Conservation (phyloP, 92 coral and sea anemone species). For the Epizoanthus stellaris region DNA sequence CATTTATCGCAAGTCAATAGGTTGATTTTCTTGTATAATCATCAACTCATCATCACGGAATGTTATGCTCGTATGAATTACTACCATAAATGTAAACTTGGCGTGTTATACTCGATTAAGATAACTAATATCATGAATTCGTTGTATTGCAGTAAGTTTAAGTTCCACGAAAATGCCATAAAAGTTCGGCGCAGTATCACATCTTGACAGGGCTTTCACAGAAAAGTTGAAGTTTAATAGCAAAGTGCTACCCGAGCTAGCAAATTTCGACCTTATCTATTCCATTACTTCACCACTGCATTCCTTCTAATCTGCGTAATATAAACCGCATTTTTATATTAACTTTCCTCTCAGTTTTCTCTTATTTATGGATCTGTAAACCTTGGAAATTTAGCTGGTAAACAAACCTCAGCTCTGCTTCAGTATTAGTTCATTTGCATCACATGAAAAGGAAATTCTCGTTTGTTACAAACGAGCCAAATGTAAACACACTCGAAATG, state of each 20-base stretch:
- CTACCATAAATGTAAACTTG: neutral
- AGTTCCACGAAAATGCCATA: neutral
- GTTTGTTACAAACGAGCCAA: neutral
- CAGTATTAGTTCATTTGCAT: constrained; percentile 2
- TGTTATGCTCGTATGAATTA: neutral
- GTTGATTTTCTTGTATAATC: constrained; percentile 17
- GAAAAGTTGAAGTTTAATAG: neutral
- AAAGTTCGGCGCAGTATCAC: neutral
- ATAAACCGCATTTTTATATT: neutral
- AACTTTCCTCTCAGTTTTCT: neutral
- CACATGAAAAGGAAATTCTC: constrained; percentile 9
- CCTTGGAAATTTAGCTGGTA: constrained; percentile 2
- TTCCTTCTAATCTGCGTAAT: neutral
- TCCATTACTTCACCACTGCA: neutral
- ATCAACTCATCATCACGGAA: constrained; percentile 33
- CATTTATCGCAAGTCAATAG: constrained; percentile 20
- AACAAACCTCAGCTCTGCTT: constrained; percentile 1
- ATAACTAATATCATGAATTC: neutral
- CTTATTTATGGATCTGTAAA: neutral
- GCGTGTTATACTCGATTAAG: neutral
- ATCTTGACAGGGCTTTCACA: constrained; percentile 1
- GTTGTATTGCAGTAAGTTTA: neutral
- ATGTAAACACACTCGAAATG: constrained; percentile 29
- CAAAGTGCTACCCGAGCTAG: neutral
- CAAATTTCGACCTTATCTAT: neutral